Base-by-base conservation (phyloP, 1,140 invertebrate genomes). In the Drosophila tristis region DNA sequence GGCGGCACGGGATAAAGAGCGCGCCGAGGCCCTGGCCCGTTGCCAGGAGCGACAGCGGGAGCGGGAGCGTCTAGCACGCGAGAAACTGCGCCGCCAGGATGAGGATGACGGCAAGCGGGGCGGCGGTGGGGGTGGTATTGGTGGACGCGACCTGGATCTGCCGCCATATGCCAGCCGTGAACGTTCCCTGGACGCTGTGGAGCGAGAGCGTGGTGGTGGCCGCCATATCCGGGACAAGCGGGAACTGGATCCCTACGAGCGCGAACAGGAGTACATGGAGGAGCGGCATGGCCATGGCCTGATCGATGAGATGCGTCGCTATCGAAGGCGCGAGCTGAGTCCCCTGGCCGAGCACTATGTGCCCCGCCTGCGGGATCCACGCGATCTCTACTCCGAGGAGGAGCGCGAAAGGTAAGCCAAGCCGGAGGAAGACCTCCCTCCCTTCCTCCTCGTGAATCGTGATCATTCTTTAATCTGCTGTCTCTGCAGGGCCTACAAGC, bases 21-120 rank as follows among this genome's bases (percentile, higher is more conserved):
- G 94, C 75, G 93, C 95, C 90, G 93, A 94, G 65, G 93, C 93
- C 0, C 80, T 94, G 60, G 93, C 93, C 0, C 91, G 94, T 31
- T 93, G 93, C 65, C 93, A 94, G 75, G 94, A 94, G 63, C 91
- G 93, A 7, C 93, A 94, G 65, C 92, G 95, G 58, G 95, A 95
- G 61, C 92, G 95, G 5, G 95, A 95, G 70, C 92, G 95, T 62
- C 91, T 94, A 67, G 91, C 91, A 58, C 92, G 78, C n/a, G 90
- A 92, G 78, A 93, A 90, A 63, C 81, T 76, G 78, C 92, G 80
- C 54, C 92, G 82, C 66, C 93, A 87, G 85, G 93, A 80, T 64
- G 91, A 79, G 75, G 93, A 78, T 50, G 58, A 54, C 6, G 76
- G 55, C 29, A 87, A 86, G 42, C 91, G 67, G 55, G 75, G 75